Percentiles rank a stretch among this genome's conserved stretches.
Evolutionary conservation across 2,888 invertebrate genomes (phyloP).

Genomic region (Hypomecis punctinalis): DNA sequence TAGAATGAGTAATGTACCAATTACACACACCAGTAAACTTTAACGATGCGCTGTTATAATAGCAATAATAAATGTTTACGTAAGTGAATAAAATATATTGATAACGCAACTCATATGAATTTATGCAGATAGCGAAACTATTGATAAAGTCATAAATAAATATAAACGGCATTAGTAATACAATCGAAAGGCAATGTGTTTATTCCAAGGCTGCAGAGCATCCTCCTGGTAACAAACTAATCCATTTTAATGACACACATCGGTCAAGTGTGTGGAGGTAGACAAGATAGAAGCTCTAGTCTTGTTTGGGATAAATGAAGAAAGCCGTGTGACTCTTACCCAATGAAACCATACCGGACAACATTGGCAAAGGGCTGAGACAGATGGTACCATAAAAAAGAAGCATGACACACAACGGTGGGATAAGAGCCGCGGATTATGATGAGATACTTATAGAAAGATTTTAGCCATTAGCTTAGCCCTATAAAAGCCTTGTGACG

Average conservation of each 20-base stretch:
- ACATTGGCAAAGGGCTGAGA: too few relatives aligned
- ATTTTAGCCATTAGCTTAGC: too few relatives aligned
- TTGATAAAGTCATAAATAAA: constrained; percentile 9
- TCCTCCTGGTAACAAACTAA: constrained; percentile 12
- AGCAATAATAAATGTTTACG: not conserved
- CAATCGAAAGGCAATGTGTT: constrained; percentile 4
- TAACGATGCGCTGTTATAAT: not conserved
- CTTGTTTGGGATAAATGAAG: not conserved
- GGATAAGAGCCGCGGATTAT: too few relatives aligned
- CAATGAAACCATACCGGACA: too few relatives aligned
- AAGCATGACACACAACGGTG: too few relatives aligned
- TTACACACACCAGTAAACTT: constrained; percentile 16
- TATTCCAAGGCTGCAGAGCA: constrained; percentile 10
- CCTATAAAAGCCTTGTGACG: too few relatives aligned
- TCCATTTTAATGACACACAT: constrained; percentile 13
- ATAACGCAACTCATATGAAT: not conserved
- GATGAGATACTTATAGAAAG: too few relatives aligned
- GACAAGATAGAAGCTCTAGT: not conserved
- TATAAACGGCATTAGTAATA: constrained; percentile 1
- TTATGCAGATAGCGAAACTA: not conserved
- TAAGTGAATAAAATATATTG: not conserved
- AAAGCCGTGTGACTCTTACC: too few relatives aligned
- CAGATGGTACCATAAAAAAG: too few relatives aligned
- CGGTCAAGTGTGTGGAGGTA: not conserved
- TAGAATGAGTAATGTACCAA: not conserved